Conservation (phyloP, 2,888 invertebrate genomes). For the Incurvaria masculella region DNA sequence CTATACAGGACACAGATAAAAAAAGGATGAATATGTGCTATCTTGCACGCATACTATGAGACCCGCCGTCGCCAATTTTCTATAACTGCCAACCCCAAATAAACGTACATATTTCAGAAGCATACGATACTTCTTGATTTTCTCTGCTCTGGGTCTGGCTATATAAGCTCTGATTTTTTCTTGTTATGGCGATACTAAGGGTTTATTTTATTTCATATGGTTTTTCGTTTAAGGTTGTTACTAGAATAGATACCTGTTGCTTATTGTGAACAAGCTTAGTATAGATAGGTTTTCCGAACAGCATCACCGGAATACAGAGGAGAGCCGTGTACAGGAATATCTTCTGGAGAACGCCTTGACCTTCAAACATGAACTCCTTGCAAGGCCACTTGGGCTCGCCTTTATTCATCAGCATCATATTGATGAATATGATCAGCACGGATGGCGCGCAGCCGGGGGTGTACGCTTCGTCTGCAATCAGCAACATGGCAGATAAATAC, state of each 20-base stretch:
- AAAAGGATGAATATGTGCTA: too few relatives aligned
- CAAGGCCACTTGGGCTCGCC: constrained; percentile 42
- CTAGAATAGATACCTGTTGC: constrained; percentile 25
- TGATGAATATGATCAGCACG: constrained; percentile 75
- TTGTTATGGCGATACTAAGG: too few relatives aligned
- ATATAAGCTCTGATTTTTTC: too few relatives aligned
- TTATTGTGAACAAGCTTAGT: constrained; percentile 47
- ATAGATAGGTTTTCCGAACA: constrained; percentile 74
- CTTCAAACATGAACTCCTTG: constrained; percentile 56
- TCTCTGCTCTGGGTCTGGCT: too few relatives aligned
- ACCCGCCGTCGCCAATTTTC: too few relatives aligned
- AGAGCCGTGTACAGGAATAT: constrained; percentile 62
- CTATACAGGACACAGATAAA: too few relatives aligned
- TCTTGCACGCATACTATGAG: too few relatives aligned
- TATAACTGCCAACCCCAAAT: too few relatives aligned
- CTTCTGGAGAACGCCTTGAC: constrained; percentile 59
- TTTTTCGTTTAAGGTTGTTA: neutral
- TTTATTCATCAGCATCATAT: constrained; percentile 69
- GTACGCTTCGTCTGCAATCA: constrained; percentile 39
- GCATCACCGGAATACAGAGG: constrained; percentile 72
- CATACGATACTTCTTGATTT: too few relatives aligned
- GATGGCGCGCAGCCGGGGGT: constrained; percentile 69
- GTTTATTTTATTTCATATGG: too few relatives aligned
- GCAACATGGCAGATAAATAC: too few relatives aligned
- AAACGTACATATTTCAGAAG: too few relatives aligned